Percentiles rank a stretch among this genome's conserved stretches.
phyloP scores from a whole-genome alignment of 2,888 invertebrate genomes.

The Acrobasis repandana region DNA sequence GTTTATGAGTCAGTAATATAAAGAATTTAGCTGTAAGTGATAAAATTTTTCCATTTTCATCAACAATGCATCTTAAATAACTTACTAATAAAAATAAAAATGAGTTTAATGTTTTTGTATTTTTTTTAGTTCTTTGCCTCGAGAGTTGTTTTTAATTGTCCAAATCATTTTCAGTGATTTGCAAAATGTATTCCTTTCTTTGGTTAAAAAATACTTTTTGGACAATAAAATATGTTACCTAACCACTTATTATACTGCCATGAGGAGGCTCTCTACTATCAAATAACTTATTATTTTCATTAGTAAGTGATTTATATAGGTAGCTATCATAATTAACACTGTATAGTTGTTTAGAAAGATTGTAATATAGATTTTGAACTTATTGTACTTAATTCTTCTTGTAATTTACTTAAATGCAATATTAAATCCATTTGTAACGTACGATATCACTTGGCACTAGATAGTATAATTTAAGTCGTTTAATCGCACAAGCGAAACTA shows the following conservation, averaged over 20 bases:
- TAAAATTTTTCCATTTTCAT: constrained; percentile 3
- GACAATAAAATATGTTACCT: too few species aligned
- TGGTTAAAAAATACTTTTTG: too few species aligned
- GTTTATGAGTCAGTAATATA: constrained; percentile 33
- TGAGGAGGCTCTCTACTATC: not conserved
- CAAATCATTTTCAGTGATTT: too few species aligned
- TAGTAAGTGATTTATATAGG: constrained; percentile 18
- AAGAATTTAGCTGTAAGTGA: constrained; percentile 25
- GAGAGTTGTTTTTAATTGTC: not conserved
- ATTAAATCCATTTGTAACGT: constrained; percentile 39
- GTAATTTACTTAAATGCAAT: constrained; percentile 39
- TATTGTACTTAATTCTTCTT: constrained; percentile 29
- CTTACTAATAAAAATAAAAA: constrained; percentile 7
- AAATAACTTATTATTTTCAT: constrained; percentile 16
- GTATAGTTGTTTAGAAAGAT: constrained; percentile 31
- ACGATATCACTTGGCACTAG: constrained; percentile 71
- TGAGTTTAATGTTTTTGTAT: not conserved
- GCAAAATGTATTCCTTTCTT: too few species aligned
- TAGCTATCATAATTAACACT: constrained; percentile 20
- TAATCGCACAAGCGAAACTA: constrained; percentile 60
- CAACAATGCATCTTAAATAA: not conserved
- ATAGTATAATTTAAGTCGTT: constrained; percentile 50
- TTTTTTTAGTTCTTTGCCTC: not conserved
- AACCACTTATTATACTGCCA: not conserved
- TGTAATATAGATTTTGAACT: constrained; percentile 34